phyloP scores from a whole-genome alignment of 2,888 invertebrate genomes.

The Orthosia cruda region DNA sequence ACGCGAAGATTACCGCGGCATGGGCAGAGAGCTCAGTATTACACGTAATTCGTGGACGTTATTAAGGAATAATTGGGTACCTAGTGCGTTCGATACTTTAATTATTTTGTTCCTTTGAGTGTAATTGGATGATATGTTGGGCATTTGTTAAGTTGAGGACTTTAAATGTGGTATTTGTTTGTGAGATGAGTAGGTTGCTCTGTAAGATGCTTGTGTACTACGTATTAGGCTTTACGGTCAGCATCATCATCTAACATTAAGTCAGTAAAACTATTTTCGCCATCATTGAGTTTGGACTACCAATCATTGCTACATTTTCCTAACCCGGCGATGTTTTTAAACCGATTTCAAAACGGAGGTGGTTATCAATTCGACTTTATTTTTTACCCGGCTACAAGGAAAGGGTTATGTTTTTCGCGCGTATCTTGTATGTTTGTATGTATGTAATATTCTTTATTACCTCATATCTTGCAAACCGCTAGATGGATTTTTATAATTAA shows the following conservation, averaged over 20 bases:
- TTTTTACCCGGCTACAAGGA: too few relatives aligned
- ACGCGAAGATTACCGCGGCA: constrained; percentile 54
- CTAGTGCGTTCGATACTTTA: constrained; percentile 62
- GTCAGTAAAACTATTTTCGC: not conserved
- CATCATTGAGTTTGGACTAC: not conserved
- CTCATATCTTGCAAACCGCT: too few relatives aligned
- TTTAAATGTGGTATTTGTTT: constrained; percentile 32
- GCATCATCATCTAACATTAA: not conserved
- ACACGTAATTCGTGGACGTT: constrained; percentile 56
- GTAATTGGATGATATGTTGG: constrained; percentile 31
- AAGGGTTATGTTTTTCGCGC: too few relatives aligned
- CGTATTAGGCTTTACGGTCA: not conserved
- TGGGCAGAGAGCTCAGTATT: constrained; percentile 25
- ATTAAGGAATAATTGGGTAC: constrained; percentile 60
- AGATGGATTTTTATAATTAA: too few relatives aligned
- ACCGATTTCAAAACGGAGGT: too few relatives aligned
- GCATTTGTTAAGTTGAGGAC: constrained; percentile 48
- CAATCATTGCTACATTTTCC: not conserved
- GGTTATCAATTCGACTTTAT: too few relatives aligned
- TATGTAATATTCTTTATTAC: too few relatives aligned
- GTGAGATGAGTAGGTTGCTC: not conserved
- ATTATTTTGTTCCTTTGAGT: constrained; percentile 49
- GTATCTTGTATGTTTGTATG: too few relatives aligned
- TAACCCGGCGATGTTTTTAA: not conserved
- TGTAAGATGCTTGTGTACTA: not conserved